Evolutionary conservation across 1,140 invertebrate species (phyloP).

Genomic region (Himalopsyche phryganea): DNA sequence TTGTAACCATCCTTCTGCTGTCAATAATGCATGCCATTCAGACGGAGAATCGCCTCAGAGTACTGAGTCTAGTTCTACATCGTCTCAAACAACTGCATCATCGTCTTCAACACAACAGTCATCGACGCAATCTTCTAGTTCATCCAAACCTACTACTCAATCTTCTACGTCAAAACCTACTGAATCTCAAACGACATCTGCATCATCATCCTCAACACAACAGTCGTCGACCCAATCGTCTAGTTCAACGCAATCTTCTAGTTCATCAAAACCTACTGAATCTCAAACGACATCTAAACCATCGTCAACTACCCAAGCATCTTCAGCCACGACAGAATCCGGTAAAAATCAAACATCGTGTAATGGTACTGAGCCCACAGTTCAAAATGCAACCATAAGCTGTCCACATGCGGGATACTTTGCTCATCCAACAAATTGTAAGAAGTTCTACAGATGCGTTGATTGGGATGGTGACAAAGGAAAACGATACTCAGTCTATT

Average conservation of each 20-base stretch:
- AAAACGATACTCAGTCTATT: conserved; percentile 58
- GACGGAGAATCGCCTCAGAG: neutral
- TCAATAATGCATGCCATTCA: conserved; percentile 27
- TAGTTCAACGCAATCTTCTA: conserved; percentile 12
- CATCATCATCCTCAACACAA: neutral
- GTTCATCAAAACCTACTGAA: conserved; percentile 25
- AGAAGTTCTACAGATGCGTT: conserved; percentile 72
- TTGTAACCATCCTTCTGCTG: conserved; percentile 44
- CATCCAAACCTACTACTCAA: neutral
- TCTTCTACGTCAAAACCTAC: neutral
- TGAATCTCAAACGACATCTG: neutral
- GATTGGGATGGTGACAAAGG: conserved; percentile 59
- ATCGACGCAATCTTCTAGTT: neutral
- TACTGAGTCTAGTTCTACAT: too few species aligned
- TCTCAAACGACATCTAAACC: conserved; percentile 24
- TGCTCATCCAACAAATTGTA: conserved; percentile 62
- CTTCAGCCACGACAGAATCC: conserved; percentile 31
- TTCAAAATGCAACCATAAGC: conserved; percentile 36
- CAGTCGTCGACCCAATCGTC: neutral
- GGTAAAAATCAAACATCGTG: conserved; percentile 32
- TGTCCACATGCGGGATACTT: conserved; percentile 61
- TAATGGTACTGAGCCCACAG: conserved; percentile 19
- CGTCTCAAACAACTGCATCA: neutral
- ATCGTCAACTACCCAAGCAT: conserved; percentile 10
- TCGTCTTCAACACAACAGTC: neutral